Evolutionary conservation across 2,888 invertebrate species (phyloP).

Genomic region (Conomelus anceps): DNA sequence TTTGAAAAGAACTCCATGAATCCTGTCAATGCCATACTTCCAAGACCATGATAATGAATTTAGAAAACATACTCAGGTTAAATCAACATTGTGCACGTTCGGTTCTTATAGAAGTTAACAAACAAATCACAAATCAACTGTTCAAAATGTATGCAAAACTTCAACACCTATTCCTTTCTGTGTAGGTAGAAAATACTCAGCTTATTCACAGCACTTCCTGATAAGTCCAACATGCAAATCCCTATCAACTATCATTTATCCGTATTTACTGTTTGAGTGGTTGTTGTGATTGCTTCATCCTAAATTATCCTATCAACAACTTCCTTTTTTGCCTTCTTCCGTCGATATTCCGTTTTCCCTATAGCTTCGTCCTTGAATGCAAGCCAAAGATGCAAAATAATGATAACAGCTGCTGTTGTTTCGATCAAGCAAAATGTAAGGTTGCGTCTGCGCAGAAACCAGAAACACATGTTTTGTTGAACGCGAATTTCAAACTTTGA

Average conservation of each 20-base stretch:
- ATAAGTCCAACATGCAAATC: neutral
- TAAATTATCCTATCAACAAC: neutral
- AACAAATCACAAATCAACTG: neutral
- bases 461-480: too few relatives aligned
- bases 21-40: constrained; percentile 57
- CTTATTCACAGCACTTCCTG: neutral
- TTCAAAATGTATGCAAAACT: neutral
- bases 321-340: neutral
- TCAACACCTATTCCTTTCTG: neutral
- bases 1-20: constrained; percentile 73
- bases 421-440: neutral
- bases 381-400: neutral
- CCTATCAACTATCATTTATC: neutral
- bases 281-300: neutral
- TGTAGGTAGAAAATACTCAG: neutral
- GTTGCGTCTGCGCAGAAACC: too few relatives aligned
- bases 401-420: neutral
- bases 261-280: neutral
- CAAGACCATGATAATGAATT: neutral
- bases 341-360: neutral
- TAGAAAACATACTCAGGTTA: neutral
- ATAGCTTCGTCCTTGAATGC: neutral
- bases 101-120: neutral
- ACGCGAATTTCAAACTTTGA: too few relatives aligned
- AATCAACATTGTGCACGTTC: neutral